Percentiles rank a stretch among this genome's conserved stretches.
These are phyloP conservation scores for Rhynchophorus ferrugineus DNA, from an alignment of 1,140 invertebrate genomes.

Conservation along the genomic window DNA sequence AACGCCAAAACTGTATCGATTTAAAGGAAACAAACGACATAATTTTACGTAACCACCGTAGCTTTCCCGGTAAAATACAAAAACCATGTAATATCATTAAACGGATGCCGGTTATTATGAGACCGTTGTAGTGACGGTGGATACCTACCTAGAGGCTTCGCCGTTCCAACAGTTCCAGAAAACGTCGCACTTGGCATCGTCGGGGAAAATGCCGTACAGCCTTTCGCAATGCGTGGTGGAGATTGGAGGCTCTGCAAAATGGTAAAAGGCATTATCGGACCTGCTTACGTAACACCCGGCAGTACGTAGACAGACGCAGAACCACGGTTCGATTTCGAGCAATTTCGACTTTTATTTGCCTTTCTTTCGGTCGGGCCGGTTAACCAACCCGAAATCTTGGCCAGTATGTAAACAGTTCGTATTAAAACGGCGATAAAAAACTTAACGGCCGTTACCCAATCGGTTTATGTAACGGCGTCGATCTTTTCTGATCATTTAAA, in stretches of 20 bases:
- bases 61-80: no score
- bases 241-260: slow-evolving; percentile 69
- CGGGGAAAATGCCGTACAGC: slow-evolving; percentile 87
- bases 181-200: slow-evolving; percentile 80
- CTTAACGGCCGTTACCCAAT: not conserved
- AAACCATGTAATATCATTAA: not conserved
- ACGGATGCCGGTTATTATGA: no score
- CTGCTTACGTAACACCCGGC: not conserved
- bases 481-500: not conserved
- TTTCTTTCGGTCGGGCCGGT: no score
- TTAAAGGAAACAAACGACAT: no score
- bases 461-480: not conserved
- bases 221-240: slow-evolving; percentile 76
- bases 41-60: no score
- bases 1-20: no score
- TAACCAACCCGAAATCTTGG: no score
- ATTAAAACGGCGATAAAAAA: not conserved
- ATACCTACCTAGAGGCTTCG: slow-evolving; percentile 62
- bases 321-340: no score
- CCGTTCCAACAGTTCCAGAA: slow-evolving; percentile 98
- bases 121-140: not conserved
- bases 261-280: slow-evolving; percentile 56
- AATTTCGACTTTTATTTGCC: no score
- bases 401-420: not conserved
- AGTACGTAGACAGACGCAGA: no score